A percentile compares a stretch with the other conserved stretches of the same genome.
Conservation (phyloP, 2,113 vertebrate species). For the Cygnus buccinator region DNA sequence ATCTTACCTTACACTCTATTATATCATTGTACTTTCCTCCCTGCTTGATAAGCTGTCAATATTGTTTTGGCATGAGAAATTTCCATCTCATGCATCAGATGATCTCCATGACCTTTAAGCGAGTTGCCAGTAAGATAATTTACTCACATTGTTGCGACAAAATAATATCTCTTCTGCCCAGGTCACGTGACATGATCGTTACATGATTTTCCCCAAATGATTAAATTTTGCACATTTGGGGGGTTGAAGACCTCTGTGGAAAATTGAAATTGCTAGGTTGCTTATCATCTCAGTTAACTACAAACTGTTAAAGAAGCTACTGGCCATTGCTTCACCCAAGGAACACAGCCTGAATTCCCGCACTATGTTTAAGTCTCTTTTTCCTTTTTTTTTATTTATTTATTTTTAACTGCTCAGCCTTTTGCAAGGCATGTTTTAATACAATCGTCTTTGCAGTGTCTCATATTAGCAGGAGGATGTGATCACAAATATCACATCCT, state of each 20-base stretch:
- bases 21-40: conserved; percentile 43
- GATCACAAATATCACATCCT: conserved; percentile 80
- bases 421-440: conserved; percentile 59
- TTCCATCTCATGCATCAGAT: conserved; percentile 77
- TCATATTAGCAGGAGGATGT: conserved; percentile 75
- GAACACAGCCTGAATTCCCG: background rate
- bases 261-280: background rate
- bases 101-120: conserved; percentile 81
- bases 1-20: conserved; percentile 75
- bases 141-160: conserved; percentile 75
- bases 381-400: background rate
- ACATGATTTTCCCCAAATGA: conserved; percentile 70
- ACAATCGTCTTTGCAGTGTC: conserved; percentile 62
- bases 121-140: conserved; percentile 76
- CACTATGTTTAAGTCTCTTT: background rate
- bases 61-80: conserved; percentile 71
- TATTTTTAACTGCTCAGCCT: conserved; percentile 44
- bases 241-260: background rate
- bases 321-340: background rate
- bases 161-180: conserved; percentile 69
- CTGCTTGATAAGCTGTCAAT: conserved; percentile 71
- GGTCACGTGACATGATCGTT: conserved; percentile 70
- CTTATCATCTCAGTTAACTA: background rate
- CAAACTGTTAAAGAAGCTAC: conserved; percentile 13
- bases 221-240: conserved; percentile 46